Evolutionary conservation across 2,888 invertebrate species (phyloP), one percentile per base, ranked within the genome.

Genomic region (Mythimna pallens): DNA sequence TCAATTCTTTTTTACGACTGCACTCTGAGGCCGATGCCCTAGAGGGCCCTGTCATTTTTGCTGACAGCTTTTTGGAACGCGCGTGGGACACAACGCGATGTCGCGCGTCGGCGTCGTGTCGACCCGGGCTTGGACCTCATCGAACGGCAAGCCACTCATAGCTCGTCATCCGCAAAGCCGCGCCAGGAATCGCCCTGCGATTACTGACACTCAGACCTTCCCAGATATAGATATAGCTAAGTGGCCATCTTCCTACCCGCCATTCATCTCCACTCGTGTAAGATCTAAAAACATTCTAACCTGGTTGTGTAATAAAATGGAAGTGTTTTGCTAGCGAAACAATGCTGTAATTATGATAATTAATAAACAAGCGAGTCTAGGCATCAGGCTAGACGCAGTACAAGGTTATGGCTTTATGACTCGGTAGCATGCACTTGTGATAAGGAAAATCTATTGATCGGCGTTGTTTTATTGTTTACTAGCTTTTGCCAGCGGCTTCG

Each of bases 341-440:
- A 86, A 86, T 81, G 73, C 73, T 76, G 70, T 85, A 82, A 81
- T 85, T 76, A 79, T 78, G 64, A 78, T 80, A 74, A 76, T 85
- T 78, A 74, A 76, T 85, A 86, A 85, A 85, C 73, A 68, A 70
- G 65, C 52, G 54, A 74, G 86, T 86, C 86, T 87, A 80, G 76
- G 79, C 81, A 74, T 40, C 63, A 78, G 81, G 74, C 86, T 86
- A 86, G 87, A 86, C 87, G 65, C 55, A 20, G 57, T 25, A 78
- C 83, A 83, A 85, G 82, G 83, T 81, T 81, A 76, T 62, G 62
- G 36, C 30, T 62, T 62, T 57, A 75, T 57, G 67, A 74, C 58
- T 67, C 54, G 52, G 22, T 63, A 50, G 43, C 65, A 52, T 70
- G 80, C 73, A 64, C 57, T 78, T 43, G 40, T 58, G 59, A 69